Conservation (phyloP, 2,888 invertebrate species). For the Bellardia pandia region DNA sequence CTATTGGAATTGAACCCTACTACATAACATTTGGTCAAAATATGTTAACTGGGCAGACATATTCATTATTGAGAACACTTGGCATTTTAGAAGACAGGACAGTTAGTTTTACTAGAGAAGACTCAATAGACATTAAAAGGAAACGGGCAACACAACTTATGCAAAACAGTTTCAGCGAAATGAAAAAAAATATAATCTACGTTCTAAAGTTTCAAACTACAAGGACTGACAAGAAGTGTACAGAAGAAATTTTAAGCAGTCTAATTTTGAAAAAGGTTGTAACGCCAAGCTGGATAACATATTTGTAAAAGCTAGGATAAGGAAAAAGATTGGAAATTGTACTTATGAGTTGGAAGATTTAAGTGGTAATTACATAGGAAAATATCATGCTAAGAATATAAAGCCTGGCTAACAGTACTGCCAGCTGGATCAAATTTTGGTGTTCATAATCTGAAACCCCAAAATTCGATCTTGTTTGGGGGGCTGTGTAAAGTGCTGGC, state of each 20-base stretch:
- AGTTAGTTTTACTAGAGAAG: neutral
- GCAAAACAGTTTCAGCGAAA: neutral
- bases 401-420: neutral
- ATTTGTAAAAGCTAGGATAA: neutral
- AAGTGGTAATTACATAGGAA: neutral
- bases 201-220: neutral
- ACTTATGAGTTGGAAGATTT: slow-evolving; percentile 7
- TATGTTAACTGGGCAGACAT: neutral
- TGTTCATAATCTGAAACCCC: neutral
- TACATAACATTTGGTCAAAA: neutral
- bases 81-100: neutral
- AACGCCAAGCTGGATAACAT: neutral
- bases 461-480: slow-evolving; percentile 21
- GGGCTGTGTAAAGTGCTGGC: slow-evolving; percentile 29
- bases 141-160: neutral
- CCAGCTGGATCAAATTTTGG: slow-evolving; percentile 9
- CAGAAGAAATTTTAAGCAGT: neutral
- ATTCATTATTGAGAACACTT: neutral
- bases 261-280: neutral
- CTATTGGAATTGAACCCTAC: neutral
- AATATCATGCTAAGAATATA: slow-evolving; percentile 11
- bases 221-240: neutral
- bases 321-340: neutral
- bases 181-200: neutral
- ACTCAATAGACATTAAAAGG: neutral